Conservation (phyloP, 2,797 vertebrate genomes). For the Myotis vivesi region DNA sequence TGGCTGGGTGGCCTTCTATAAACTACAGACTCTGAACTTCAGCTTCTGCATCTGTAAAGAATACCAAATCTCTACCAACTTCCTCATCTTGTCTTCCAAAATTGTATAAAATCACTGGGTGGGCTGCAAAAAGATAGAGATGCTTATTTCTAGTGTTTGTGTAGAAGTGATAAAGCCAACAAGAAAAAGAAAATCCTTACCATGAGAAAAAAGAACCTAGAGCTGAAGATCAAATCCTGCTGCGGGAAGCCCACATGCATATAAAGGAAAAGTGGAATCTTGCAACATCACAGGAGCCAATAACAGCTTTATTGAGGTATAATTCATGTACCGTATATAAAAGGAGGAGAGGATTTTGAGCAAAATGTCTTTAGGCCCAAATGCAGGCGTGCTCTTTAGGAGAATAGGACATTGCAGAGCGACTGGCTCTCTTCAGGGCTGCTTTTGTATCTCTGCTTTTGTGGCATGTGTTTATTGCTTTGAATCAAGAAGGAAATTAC, state of each 20-base stretch:
- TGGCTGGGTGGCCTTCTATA: neutral
- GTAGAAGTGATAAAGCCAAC: neutral
- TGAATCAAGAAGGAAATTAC: conserved; percentile 60
- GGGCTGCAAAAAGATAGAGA: neutral
- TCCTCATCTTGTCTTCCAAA: conserved; percentile 33
- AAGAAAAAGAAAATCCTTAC: neutral
- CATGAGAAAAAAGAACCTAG: neutral
- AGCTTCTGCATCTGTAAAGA: neutral
- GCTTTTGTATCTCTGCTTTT: conserved; percentile 6
- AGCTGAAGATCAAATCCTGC: neutral
- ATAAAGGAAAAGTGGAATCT: neutral
- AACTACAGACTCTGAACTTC: neutral
- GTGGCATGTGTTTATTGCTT: conserved; percentile 47
- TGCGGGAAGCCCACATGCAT: neutral
- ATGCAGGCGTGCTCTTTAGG: neutral
- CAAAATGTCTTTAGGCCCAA: neutral
- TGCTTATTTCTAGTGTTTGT: conserved; percentile 11
- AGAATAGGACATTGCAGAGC: neutral
- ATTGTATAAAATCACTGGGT: neutral
- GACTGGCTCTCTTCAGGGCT: neutral
- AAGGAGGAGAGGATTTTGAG: neutral
- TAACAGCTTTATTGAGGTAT: too few relatives aligned
- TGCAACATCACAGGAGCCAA: neutral
- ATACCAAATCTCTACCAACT: neutral
- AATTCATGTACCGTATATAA: too few relatives aligned